Percentiles rank a stretch among this genome's conserved stretches.
These are phyloP conservation scores for Rosalia funebris DNA, from an alignment of 2,888 invertebrate genomes.

Conservation along the genomic window DNA sequence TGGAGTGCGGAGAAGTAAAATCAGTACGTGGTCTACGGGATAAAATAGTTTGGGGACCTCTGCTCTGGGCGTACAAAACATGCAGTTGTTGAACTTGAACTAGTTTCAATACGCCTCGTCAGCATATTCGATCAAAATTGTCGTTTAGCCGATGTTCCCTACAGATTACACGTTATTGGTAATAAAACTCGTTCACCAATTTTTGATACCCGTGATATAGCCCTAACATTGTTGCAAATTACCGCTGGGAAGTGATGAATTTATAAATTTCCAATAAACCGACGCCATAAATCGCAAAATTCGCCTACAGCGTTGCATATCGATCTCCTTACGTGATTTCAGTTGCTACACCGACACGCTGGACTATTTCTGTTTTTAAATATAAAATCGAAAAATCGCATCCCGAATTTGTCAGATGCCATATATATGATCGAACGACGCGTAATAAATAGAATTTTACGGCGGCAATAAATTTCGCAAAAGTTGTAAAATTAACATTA, in stretches of 20 bases:
- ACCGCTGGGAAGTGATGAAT: not conserved
- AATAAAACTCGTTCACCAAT: slow-evolving; percentile 1
- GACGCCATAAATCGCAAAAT: slow-evolving; percentile 16
- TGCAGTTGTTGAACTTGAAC: no score
- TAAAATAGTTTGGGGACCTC: no score
- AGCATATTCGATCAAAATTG: no score
- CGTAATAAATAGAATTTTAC: slow-evolving; percentile 11
- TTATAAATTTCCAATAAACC: slow-evolving; percentile 22
- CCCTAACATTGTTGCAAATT: slow-evolving; percentile 10
- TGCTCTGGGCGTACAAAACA: no score
- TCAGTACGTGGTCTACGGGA: no score
- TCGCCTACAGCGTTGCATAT: not conserved
- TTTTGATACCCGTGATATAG: not conserved
- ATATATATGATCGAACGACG: slow-evolving; percentile 11
- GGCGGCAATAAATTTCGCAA: slow-evolving; percentile 2
- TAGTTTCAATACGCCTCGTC: no score
- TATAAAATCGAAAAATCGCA: slow-evolving; percentile 4
- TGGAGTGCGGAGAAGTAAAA: no score
- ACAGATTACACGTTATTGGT: slow-evolving; percentile 2
- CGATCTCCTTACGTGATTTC: slow-evolving; percentile 9
- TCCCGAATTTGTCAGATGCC: not conserved
- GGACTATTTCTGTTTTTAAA: slow-evolving; percentile 16
- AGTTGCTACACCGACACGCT: not conserved
- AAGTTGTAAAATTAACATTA: slow-evolving; percentile 12
- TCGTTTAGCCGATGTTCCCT: no score